Evolutionary conservation across 1,140 invertebrate species (phyloP), one percentile per base, ranked within the genome.

Genomic region (Procambarus virginalis): DNA sequence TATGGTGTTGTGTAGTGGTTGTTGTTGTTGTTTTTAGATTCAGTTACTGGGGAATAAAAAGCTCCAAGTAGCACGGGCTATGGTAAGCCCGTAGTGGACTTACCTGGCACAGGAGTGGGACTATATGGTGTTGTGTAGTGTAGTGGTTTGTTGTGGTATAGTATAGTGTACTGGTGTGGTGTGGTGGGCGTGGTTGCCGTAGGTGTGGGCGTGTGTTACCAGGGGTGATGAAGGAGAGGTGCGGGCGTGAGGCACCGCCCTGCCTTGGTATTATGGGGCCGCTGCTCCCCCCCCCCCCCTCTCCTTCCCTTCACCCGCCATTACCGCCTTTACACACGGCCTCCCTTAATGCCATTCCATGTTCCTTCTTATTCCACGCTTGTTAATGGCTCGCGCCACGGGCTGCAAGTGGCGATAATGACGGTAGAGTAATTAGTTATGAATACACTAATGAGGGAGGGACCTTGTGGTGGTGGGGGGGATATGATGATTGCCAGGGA

Each of bases 361-460:
- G 68, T 34, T 73, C 10, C 68, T 73, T 10, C n/a, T 34, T 34
- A n/a, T 34, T 34, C 68, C n/a, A 10, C n/a, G 5, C 68, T 73
- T 73, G n/a, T 73, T 73, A 73, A 73, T 73, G 68, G 20, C n/a
- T 73, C 68, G 64, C 20, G 20, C 68, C 68, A 20, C n/a, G n/a
- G 68, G 68, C 20, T 20, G 2, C 68, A 73, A 73, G 68, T 14
- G 68, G 68, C 68, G n/a, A 73, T 73, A 73, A 73, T 73, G 68
- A 73, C 34, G n/a, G 68, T 73, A 9, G 68, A 73, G 68, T 73
- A 73, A 73, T 73, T 73, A 73, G 68, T 73, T 34, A 73, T 73
- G 68, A 73, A 73, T 73, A 34, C 6, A 8, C 20, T 73, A 73
- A 73, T 73, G 68, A 73, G 22, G 68, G 68, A 73, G 68, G 68